Base-by-base conservation (phyloP, 2,888 invertebrate species). In the Pherbina coryleti region DNA sequence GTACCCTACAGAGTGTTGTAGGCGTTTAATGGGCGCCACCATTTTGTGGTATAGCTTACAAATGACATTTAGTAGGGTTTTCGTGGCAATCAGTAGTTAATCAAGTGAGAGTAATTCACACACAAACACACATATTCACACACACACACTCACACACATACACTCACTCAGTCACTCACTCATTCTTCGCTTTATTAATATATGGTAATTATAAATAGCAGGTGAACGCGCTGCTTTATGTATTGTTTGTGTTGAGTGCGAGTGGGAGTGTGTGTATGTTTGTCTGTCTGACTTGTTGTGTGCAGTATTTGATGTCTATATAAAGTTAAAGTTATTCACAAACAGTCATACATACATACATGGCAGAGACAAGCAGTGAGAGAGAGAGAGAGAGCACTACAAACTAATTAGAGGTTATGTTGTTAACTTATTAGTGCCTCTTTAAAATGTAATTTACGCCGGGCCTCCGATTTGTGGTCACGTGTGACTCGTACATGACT, bases 1-100 rank as follows among this genome's bases (percentile, higher is more conserved):
- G 44, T 44, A 14, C 11, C 44, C 11, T 11, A 44, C 14, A 44
- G 44, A 44, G 11, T 44, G 44, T 44, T 44, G 55, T 55, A 55
- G 71, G 55, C 55, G 69, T 51, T 71, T 55, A 71, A 55, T 71
- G 55, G 71, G 55, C 55, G 71, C 31, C 11, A 55, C 70, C 9
- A 49, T 44, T 44, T 70, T 25, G 55, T 51, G 55, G 70, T 70
- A 25, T 53, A 53, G 70, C 28, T 53, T 70, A 34, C 70, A 53
- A 53, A 70, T 53, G 70, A 19, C 53, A 53, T 70, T 70, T 28
- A 53, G 53, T 49, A 19, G n/a, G 53, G n/a, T 70, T 70, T 51
- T 53, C 70, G 31, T 31, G 53, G 53, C 51, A 67, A 53, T 70
- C 53, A 71, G 71, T 28, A 71, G 71, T 55, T 71, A 71, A 71